These are phyloP conservation scores for Drosophila ogumai DNA, from an alignment of 1,140 invertebrate species.

Conservation along the genomic window DNA sequence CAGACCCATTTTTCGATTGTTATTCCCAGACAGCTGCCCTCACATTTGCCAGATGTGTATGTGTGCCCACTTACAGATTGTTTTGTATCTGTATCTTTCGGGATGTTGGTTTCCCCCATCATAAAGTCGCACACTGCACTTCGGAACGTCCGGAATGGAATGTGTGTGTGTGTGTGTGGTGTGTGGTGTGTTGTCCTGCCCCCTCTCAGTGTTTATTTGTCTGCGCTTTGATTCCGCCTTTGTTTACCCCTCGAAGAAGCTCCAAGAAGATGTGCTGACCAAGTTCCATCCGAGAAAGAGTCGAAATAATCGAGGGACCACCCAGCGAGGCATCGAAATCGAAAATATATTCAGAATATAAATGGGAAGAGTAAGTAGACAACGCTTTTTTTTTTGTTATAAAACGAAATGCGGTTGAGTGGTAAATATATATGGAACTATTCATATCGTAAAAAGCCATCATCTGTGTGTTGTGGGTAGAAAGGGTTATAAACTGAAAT, in stretches of 20 bases:
- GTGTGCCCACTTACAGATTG: slow-evolving; percentile 54
- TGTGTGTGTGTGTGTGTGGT: not conserved
- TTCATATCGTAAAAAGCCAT: slow-evolving; percentile 10
- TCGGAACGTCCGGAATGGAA: slow-evolving; percentile 16
- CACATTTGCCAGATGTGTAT: slow-evolving; percentile 67
- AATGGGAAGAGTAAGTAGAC: slow-evolving; percentile 12
- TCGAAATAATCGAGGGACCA: slow-evolving; percentile 4
- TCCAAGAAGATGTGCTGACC: slow-evolving; percentile 21
- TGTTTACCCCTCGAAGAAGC: slow-evolving; percentile 17
- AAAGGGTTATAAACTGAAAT: not conserved
- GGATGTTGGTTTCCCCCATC: slow-evolving; percentile 23
- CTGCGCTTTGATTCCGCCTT: slow-evolving; percentile 14
- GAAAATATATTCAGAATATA: slow-evolving; percentile 1
- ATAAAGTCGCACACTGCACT: slow-evolving; percentile 30
- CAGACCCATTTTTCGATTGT: not conserved
- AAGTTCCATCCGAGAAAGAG: not conserved
- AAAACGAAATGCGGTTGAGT: slow-evolving; percentile 8
- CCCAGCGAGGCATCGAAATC: slow-evolving; percentile 18
- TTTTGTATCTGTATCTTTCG: slow-evolving; percentile 58
- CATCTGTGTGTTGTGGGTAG: not conserved
- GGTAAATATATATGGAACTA: slow-evolving; percentile 6
- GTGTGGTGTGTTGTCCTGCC: not conserved
- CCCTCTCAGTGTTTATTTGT: slow-evolving; percentile 30
- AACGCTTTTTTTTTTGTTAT: not conserved
- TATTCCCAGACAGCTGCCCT: slow-evolving; percentile 58